Base-by-base conservation (phyloP, 2,888 invertebrate species). In the Trypoxylon attenuatum region DNA sequence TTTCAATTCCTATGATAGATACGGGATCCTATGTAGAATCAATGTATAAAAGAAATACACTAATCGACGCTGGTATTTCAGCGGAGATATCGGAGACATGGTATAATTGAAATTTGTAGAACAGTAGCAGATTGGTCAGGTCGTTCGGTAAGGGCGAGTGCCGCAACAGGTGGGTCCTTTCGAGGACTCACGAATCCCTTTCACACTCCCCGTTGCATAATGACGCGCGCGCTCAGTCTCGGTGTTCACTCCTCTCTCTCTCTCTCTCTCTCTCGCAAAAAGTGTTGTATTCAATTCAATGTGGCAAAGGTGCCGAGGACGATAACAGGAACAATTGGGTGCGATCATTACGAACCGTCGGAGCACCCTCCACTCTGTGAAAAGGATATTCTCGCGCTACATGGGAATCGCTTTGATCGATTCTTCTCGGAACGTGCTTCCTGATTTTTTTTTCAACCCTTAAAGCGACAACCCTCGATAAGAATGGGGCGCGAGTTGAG, bases 91-190 rank as follows among this genome's bases (percentile, higher is more conserved):
- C 1, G n/a, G n/a, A 27, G 6, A 4, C 0, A 27, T 10, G 27
- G 1, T 27, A 8, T 27, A 2, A 27, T 6, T 27, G 33, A 57
- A 47, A 66, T 62, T 62, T 33, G 45, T 56, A 49, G 27, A 61
- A 58, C 55, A 38, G 29, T 22, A 54, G 39, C 50, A 59, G 52
- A 59, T 45, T 68, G 61, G 70, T 71, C 59, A 47, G 22, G 21
- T 15, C 55, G 25, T 16, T 52, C 43, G 23, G 21, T 27, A 54
- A 57, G 60, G 47, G 42, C 51, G 50, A 64, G 68, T 54, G 71
- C 73, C 64, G 84, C 84, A 84, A 84, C 84, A 84, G 84, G 84
- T 84, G 83, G 82, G 78, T 78, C 77, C 78, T 82, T 83, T 76
- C 69, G 72, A 66, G 65, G 73, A 70, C 71, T 70, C 75, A 73